A percentile compares a stretch with the other conserved stretches of the same genome.
Evolutionary conservation across 2,797 vertebrate genomes (phyloP).

Genomic region (Enteromius fasciolatus): DNA sequence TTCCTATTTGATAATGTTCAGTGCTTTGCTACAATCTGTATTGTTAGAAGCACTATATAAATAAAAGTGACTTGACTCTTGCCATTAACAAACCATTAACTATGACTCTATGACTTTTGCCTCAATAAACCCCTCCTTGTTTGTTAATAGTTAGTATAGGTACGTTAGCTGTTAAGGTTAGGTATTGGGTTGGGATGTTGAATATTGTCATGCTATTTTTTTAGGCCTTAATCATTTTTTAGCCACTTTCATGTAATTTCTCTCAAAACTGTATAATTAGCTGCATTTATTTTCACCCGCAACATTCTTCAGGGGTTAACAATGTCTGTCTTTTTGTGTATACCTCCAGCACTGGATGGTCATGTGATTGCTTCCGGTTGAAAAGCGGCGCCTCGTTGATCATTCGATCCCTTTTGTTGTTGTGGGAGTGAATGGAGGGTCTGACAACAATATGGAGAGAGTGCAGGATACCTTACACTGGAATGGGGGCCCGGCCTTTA

Average conservation of each 20-base stretch:
- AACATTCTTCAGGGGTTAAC: background rate
- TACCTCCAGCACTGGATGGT: conserved; percentile 64
- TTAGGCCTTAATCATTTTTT: no score
- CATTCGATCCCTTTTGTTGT: conserved; percentile 76
- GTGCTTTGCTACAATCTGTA: no score
- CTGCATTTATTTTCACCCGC: background rate
- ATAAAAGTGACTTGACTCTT: no score
- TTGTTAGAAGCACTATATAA: no score
- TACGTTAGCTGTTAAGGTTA: no score
- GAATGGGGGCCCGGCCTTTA: conserved; percentile 48
- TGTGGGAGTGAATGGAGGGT: conserved; percentile 60
- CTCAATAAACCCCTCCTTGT: no score
- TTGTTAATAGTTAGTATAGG: no score
- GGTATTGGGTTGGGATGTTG: no score
- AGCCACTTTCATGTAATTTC: background rate
- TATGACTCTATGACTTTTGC: no score
- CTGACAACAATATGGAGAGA: conserved; percentile 71
- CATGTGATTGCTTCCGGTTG: conserved; percentile 68
- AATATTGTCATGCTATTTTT: no score
- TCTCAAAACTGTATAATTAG: background rate
- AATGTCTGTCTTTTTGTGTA: conserved; percentile 38
- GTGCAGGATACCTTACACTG: conserved; percentile 72
- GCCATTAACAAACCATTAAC: no score
- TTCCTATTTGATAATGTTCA: no score
- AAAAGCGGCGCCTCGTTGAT: conserved; percentile 72